Evolutionary conservation across 2,888 invertebrate species (phyloP), one percentile per base, ranked within the genome.

Genomic region (Erannis defoliaria): DNA sequence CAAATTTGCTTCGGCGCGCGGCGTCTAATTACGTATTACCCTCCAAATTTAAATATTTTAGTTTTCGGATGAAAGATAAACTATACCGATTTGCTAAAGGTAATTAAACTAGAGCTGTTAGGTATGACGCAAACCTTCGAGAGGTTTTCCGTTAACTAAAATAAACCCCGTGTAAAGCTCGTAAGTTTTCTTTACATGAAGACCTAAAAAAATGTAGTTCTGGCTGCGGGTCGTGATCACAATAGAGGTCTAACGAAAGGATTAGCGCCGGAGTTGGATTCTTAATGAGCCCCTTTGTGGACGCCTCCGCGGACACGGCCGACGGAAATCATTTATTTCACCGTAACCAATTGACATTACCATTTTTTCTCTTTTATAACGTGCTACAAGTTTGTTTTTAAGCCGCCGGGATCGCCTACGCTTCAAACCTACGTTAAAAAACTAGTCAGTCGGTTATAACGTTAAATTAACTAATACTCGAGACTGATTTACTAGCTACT

Each of bases 181-280:
- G 33, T 16, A 29, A 21, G 33, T 14, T 46, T 48, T 29, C 19
- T 42, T 31, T 26, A 19, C 40, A 42, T 19, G 35, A 35, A 12
- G 35, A 37, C 19, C 57, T 38, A 26, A 49, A 62, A 62, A 65
- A 50, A 14, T 21, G 18, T 23, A 40, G 31, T 66, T 29, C 55
- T 35, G 49, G 23, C 42, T 9, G 2, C 37, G 51, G 37, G 53
- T 59, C 62, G 72, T 67, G 70, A 69, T 73, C 79, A 90, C 90
- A 91, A 90, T 90, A 72, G 82, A 80, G 81, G 84, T 88, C 85
- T 90, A 89, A 91, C 92, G 86, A 91, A 91, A 90, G 90, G 89
- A 91, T 92, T 91, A 83, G 88, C 82, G 75, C 74, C 90, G 90
- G 88, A 83, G 82, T 79, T 74, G 84, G 84, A 80, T 80, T 85